A percentile compares a stretch with the other conserved stretches of the same genome.
Conservation (phyloP, 2,888 invertebrate genomes). For the Tachystola acroxantha region DNA sequence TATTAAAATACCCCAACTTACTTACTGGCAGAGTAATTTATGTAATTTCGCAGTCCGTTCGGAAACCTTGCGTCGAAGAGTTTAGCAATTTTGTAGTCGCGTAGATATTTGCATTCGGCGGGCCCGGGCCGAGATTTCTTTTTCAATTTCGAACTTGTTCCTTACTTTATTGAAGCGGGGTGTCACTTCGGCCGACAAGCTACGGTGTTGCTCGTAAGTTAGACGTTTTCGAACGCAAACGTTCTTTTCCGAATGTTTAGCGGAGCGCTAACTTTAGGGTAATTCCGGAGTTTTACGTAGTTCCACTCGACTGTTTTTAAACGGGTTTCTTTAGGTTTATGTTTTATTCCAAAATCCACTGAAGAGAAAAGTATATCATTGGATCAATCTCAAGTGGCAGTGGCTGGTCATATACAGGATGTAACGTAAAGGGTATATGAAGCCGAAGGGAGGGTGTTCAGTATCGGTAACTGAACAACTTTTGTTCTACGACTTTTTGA, state of each 20-base stretch:
- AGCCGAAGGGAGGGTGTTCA: too few species aligned
- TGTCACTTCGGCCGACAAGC: slow-evolving; percentile 46
- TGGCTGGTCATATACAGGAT: too few species aligned
- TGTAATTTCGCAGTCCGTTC: slow-evolving; percentile 12
- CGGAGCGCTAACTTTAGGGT: slow-evolving; percentile 7
- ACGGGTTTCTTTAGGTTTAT: not conserved
- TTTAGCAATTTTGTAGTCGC: slow-evolving; percentile 51
- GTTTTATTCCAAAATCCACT: too few species aligned
- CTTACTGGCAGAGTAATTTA: slow-evolving; percentile 13
- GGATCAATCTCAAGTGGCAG: too few species aligned
- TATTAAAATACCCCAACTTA: slow-evolving; percentile 5
- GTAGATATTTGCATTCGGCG: slow-evolving; percentile 52
- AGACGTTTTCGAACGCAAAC: slow-evolving; percentile 11
- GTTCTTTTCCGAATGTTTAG: slow-evolving; percentile 14
- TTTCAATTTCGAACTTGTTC: slow-evolving; percentile 69
- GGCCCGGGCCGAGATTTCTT: slow-evolving; percentile 49
- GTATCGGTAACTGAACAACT: too few species aligned
- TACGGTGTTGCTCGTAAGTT: slow-evolving; percentile 20
- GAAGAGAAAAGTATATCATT: too few species aligned
- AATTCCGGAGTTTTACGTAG: slow-evolving; percentile 7
- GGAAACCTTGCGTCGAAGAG: slow-evolving; percentile 18
- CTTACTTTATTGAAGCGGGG: slow-evolving; percentile 53
- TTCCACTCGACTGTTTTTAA: not conserved
- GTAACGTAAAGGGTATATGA: too few species aligned
- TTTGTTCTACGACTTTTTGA: too few species aligned